phyloP scores from a whole-genome alignment of 2,797 vertebrate genomes.

The Danionella dracula region DNA sequence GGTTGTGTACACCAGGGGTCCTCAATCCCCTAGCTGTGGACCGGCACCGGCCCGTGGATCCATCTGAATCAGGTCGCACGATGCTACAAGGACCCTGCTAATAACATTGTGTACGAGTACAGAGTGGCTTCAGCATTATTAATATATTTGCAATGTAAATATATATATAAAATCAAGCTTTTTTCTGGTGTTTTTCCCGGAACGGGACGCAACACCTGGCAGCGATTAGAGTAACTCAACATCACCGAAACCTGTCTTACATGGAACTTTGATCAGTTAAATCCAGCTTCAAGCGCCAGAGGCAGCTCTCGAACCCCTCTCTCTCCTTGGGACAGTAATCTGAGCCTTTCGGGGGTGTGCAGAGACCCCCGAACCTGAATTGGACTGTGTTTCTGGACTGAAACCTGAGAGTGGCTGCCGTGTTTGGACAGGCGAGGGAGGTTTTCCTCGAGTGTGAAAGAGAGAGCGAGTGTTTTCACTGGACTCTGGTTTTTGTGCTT shows the following conservation, averaged over 20 bases:
- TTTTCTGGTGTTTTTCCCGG: too few relatives aligned
- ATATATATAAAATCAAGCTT: too few relatives aligned
- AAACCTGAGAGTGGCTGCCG: conserved; percentile 27
- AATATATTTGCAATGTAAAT: too few relatives aligned
- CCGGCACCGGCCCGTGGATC: too few relatives aligned
- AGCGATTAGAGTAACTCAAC: conserved; percentile 49
- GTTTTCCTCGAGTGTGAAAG: not conserved
- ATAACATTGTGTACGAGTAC: too few relatives aligned
- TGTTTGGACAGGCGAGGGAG: conserved; percentile 41
- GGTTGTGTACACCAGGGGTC: too few relatives aligned
- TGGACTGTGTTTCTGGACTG: conserved; percentile 36
- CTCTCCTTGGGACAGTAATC: conserved; percentile 46
- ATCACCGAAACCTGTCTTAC: conserved; percentile 41
- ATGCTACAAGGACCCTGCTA: too few relatives aligned
- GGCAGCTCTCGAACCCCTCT: conserved; percentile 43
- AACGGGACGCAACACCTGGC: conserved; percentile 41
- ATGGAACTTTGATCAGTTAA: conserved; percentile 49
- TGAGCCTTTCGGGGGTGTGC: conserved; percentile 41
- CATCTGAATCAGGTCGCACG: too few relatives aligned
- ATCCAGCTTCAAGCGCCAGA: conserved; percentile 46
- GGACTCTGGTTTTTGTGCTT: conserved; percentile 27
- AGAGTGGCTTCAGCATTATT: too few relatives aligned
- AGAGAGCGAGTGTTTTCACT: conserved; percentile 26
- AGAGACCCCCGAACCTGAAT: conserved; percentile 35
- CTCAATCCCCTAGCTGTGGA: too few relatives aligned